A percentile compares a stretch with the other conserved stretches of the same genome.
These are phyloP conservation scores for Ara ararauna DNA, from an alignment of 2,797 vertebrate genomes.

Conservation along the genomic window DNA sequence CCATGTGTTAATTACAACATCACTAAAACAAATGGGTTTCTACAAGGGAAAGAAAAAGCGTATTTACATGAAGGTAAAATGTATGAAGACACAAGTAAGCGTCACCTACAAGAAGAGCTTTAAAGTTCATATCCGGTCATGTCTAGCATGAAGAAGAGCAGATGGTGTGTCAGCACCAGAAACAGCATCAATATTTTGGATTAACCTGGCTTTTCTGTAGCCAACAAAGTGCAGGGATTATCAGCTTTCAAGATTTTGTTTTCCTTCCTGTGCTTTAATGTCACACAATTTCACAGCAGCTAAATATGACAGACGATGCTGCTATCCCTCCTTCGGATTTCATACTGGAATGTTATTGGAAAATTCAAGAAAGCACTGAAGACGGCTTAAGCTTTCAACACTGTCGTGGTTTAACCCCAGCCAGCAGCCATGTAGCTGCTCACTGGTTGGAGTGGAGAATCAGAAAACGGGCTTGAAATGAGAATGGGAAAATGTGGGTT, in stretches of 20 bases:
- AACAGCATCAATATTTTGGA: constrained; percentile 41
- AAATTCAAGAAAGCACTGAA: constrained; percentile 43
- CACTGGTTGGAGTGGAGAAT: neutral
- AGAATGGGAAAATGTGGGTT: neutral
- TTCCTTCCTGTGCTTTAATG: constrained; percentile 20
- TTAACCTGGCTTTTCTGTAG: constrained; percentile 54
- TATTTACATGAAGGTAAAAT: constrained; percentile 1
- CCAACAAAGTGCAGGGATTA: constrained; percentile 34
- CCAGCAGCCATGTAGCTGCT: neutral
- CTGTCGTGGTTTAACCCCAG: neutral
- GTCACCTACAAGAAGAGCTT: constrained; percentile 33
- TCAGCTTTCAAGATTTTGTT: constrained; percentile 57
- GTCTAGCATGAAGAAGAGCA: constrained; percentile 38
- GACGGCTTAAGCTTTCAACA: neutral
- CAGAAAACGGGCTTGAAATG: neutral
- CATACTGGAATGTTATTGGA: neutral
- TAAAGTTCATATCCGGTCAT: constrained; percentile 50
- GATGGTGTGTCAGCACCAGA: constrained; percentile 37
- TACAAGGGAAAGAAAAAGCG: constrained; percentile 10
- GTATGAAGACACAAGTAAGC: constrained; percentile 36
- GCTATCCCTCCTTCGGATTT: constrained; percentile 12
- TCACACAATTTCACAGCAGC: constrained; percentile 48
- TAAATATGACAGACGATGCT: constrained; percentile 39
- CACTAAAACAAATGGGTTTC: neutral
- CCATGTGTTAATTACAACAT: neutral